phyloP scores from a whole-genome alignment of 2,797 vertebrate genomes.

The Pristis pectinata region DNA sequence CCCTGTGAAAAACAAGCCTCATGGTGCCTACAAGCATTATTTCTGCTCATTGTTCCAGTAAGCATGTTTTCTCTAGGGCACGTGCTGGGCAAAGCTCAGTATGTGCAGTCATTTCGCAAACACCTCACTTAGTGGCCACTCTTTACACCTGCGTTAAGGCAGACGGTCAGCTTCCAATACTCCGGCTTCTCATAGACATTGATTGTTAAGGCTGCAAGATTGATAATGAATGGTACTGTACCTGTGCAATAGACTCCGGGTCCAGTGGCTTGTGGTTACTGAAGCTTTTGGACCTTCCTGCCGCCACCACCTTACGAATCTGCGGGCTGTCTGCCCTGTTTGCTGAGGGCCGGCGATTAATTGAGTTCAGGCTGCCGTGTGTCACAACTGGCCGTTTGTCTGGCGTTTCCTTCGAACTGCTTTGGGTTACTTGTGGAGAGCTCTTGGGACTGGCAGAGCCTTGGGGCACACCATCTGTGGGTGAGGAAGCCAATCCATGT shows the following conservation, averaged over 20 bases:
- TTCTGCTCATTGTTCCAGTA: no score
- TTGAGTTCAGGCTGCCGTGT: constrained; percentile 87
- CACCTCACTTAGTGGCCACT: no score
- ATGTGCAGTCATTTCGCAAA: no score
- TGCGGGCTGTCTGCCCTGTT: constrained; percentile 89
- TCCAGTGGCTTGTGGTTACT: constrained; percentile 94
- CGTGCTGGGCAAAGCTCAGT: no score
- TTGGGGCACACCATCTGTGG: constrained; percentile 65
- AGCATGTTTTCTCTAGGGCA: no score
- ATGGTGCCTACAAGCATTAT: no score
- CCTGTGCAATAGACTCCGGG: constrained; percentile 83
- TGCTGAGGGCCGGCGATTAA: constrained; percentile 91
- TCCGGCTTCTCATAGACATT: no score
- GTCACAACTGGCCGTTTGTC: constrained; percentile 85
- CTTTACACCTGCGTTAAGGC: neutral
- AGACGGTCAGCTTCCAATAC: no score
- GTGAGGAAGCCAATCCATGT: constrained; percentile 54
- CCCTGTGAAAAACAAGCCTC: neutral
- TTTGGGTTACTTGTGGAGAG: constrained; percentile 74
- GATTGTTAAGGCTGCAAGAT: no score
- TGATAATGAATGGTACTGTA: constrained; percentile 59
- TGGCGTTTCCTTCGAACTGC: constrained; percentile 74
- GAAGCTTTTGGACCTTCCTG: constrained; percentile 95
- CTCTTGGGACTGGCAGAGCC: constrained; percentile 66
- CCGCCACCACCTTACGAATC: constrained; percentile 75